Evolutionary conservation across 2,888 invertebrate species (phyloP), one percentile per base, ranked within the genome.

Genomic region (Nomada flava): DNA sequence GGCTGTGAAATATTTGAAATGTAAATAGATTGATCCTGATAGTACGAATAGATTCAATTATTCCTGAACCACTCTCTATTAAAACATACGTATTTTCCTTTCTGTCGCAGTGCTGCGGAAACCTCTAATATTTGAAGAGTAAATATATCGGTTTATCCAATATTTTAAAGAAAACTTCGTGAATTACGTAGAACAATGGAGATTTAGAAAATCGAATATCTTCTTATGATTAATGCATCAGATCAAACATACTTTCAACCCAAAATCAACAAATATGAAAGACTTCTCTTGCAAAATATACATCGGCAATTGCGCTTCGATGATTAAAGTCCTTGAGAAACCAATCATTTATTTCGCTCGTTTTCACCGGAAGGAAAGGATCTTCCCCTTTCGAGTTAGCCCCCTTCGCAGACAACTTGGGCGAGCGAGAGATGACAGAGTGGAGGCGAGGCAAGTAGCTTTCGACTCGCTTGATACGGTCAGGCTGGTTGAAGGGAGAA

Each of bases 1-100:
- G 50, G 18, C 20, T 55, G 62, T 11, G 84, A 82, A 86, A 88
- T 87, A 80, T 84, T 88, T 84, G 70, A 86, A 62, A 76, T 73
- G 72, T 67, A 76, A 59, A 74, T 68, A 68, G 64, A 79, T 86
- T 80, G 82, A 74, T 57, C 65, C 65, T 59, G 52, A 23, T 29
- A 63, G 20, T 26, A 42, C 23, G 29, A 20, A n/a, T 23, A 44
- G 60, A 42, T 11, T 76, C 57, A 79, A 75, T 82, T 80, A 77
- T 86, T 78, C 60, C 53, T n/a, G 44, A 68, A 53, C 59, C 52
- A 47, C 11, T 15, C 18, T n/a, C 57, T 1, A 53, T 23, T 55
- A 42, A 74, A 52, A 52, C 74, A 73, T 67, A 60, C 55, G 68
- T 72, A 76, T 68, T 59, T 26, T 26, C 75, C 63, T 64, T 23